Base-by-base conservation (phyloP, 2,797 vertebrate species). In the Corythornis leucogaster region DNA sequence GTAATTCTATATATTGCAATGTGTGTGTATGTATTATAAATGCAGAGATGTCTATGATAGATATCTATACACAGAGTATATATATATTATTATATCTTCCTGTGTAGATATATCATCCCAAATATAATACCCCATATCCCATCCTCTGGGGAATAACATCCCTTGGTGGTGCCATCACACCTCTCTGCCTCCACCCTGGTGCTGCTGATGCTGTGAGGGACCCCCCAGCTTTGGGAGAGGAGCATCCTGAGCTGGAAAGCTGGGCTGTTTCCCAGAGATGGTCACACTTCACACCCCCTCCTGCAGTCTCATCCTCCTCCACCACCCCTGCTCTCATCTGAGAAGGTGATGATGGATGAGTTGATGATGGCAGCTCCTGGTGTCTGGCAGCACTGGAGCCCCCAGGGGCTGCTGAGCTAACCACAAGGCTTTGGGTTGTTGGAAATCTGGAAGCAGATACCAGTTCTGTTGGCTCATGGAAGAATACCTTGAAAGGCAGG, bases 391-490 rank as follows among this genome's bases (percentile, higher is more conserved):
- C 38, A 61, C 35, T 1, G 2, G 50, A 82, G 57, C 38, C 51
- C 55, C 64, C 68, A 6, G 54, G 75, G 76, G 38, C 59, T 80
- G 57, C 68, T 88, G 33, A 80, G 33, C 48, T 85, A 69, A 85
- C 74, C 71, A 79, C 70, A 71, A 61, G 42, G 18, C 77, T 74
- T 76, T 45, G 59, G 67, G 53, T 31, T 85, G 71, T 46, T 80
- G 76, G 78, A 92, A 94, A 35, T 85, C 63, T 82, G 64, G 92
- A 91, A 81, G 64, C 35, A 31, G 33, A n/a, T n/a, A 11, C 26
- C 0, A 0, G 42, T 74, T 90, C 45, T 63, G 22, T 61, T 84
- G 63, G 50, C 63, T 86, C 0, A 0, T 30, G 21, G 48, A 80
- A 69, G 54, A 81, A 57, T 59, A 89, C 63, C 67, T 93, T 55